Evolutionary conservation across 2,113 vertebrate species (phyloP), one percentile per base, ranked within the genome.

Genomic region (Mesembrinibis cayennensis): DNA sequence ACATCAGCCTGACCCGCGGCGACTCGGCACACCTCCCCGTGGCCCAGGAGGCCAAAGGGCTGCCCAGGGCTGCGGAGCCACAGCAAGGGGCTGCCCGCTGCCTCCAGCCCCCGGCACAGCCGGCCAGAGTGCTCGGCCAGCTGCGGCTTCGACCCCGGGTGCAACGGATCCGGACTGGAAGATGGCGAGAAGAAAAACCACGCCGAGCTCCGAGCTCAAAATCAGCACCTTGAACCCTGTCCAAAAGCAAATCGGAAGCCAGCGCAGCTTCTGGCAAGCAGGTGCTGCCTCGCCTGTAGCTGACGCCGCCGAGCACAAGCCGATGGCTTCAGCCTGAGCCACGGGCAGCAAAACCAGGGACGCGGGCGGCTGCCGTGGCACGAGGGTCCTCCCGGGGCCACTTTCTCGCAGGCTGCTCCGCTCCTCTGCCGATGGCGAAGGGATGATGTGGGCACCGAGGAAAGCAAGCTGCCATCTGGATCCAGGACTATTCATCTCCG

Each of bases 401-500:
- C 63, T 13, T 18, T 11, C 62, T 50, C 5, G 1, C 6, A 1
- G 29, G 76, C 50, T 40, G 36, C 74, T 78, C 13, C 87, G 32
- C 63, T 79, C n/a, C 62, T 59, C 67, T 29, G 69, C 0, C 40
- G 44, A 36, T 29, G 49, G 71, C 0, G 1, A 63, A 44, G 58
- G 77, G 34, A 89, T 36, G 93, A n/a, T 61, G 87, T 1, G 30
- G 63, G 80, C 85, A 82, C 34, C 0, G 5, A 59, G 56, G 63
- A 62, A 38, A 67, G 93, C 93, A 87, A 62, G 76, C 82, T 78
- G 80, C 87, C 90, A 91, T 78, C 77, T 87, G 95, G 71, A 82
- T 77, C 84, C 63, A 30, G 83, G 56, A 72, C 95, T 81, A 53
- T 87, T 93, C 76, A 61, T 94, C 79, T 88, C 88, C 63, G 82